Evolutionary conservation across 2,888 invertebrate genomes (phyloP), one percentile per base, ranked within the genome.

Genomic region (Brenthis daphne): DNA sequence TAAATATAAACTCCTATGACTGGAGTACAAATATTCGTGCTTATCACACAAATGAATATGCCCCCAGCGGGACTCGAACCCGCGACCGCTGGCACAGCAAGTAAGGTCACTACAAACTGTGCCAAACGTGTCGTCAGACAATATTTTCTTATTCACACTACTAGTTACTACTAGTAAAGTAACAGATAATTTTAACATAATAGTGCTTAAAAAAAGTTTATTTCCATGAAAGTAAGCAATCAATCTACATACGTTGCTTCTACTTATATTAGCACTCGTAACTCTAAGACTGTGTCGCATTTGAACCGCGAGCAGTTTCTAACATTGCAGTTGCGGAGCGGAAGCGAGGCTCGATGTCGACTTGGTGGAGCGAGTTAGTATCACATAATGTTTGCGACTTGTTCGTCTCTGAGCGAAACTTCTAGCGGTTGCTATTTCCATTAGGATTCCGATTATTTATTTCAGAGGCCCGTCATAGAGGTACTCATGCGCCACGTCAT

Each of bases 341-440:
- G 50, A 60, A 50, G 14, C 50, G 12, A 33, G 60, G 29, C 33
- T 60, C 60, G 29, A 16, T 60, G n/a, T 33, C 50, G 16, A 48
- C 29, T 58, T 29, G 11, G 60, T 33, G 33, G 48, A 5, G 16
- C 50, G 33, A 60, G 50, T 60, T 60, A 24, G 60, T 60, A 12
- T 50, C 50, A 60, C 48, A 20, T 60, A 48, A 48, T 16, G 13
- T 60, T n/a, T 60, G 60, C 16, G 5, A 6, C 50, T 60, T 50
- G 50, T 50, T 60, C 33, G 33, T 60, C 33, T 43, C 37, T 43
- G 37, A 43, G 33, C n/a, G n/a, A n/a, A 50, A 12, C 50, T 12
- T n/a, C 24, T 12, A 48, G n/a, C 50, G 2, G 16, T n/a, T n/a
- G 58, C 48, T 11, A 50, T 33, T 60, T 50, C 12, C n/a, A 50